Evolutionary conservation across 1,140 invertebrate genomes (phyloP).

Genomic region (Caenorhabditis brenneri): DNA sequence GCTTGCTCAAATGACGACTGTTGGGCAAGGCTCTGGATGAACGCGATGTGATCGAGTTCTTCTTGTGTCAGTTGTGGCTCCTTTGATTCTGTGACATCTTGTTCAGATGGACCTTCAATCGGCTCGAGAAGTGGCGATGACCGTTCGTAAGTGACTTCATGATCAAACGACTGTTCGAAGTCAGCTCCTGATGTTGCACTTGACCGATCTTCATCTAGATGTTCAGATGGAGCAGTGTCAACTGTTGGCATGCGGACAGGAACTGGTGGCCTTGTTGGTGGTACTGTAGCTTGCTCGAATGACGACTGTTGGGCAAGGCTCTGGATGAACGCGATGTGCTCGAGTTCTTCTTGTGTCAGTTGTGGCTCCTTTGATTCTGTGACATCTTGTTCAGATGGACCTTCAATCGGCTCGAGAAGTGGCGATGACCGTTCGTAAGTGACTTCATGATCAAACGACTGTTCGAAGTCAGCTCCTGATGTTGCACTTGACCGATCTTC

Average conservation of each 20-base stretch:
- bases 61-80: not conserved
- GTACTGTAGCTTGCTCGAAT: not conserved
- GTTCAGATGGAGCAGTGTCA: not conserved
- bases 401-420: not conserved
- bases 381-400: not conserved
- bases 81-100: not conserved
- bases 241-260: not conserved
- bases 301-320: not conserved
- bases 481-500: constrained; percentile 43
- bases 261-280: not conserved
- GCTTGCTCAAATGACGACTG: constrained; percentile 33
- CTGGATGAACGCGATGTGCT: not conserved
- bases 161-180: constrained; percentile 19
- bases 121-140: constrained; percentile 14
- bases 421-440: constrained; percentile 19
- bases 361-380: no score
- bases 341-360: not conserved
- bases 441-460: not conserved
- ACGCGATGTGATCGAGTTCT: constrained; percentile 19
- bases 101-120: not conserved
- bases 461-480: constrained; percentile 47
- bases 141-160: not conserved
- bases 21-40: not conserved
- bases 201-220: constrained; percentile 16
- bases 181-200: constrained; percentile 50